phyloP scores from a whole-genome alignment of 2,113 vertebrate species.

The Clarias batrachus region DNA sequence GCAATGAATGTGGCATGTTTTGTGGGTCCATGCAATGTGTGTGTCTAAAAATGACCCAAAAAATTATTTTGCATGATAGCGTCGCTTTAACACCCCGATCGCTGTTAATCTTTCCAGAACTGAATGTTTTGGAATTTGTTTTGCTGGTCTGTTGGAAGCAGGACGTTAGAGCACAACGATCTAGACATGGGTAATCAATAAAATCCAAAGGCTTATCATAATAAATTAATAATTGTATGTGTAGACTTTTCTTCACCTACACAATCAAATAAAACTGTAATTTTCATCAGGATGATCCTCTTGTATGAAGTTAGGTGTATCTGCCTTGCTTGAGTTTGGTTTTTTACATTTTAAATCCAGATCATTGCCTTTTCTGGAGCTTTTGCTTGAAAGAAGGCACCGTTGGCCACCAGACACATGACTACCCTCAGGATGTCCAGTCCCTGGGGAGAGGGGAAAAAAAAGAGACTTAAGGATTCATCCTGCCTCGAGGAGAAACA shows the following conservation, averaged over 20 bases:
- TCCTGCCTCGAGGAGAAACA: not conserved
- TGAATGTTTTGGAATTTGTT: not conserved
- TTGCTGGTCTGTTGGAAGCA: not conserved
- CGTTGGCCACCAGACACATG: not conserved
- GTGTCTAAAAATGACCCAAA: too few species aligned
- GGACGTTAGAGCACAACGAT: not conserved
- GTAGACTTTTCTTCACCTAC: not conserved
- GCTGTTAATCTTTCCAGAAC: not conserved
- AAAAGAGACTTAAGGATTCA: not conserved
- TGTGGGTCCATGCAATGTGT: too few species aligned
- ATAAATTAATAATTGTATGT: too few species aligned
- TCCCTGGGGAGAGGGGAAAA: constrained; percentile 43
- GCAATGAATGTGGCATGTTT: too few species aligned
- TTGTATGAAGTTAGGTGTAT: not conserved
- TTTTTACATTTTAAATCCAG: not conserved
- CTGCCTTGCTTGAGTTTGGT: not conserved
- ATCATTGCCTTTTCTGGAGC: constrained; percentile 6
- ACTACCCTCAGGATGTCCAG: constrained; percentile 8
- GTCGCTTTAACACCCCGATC: not conserved
- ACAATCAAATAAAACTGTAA: constrained; percentile 52
- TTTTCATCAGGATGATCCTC: constrained; percentile 40
- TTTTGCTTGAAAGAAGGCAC: constrained; percentile 17
- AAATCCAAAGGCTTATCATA: not conserved
- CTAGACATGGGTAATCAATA: not conserved
- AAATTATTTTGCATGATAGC: too few species aligned